A percentile compares a stretch with the other conserved stretches of the same genome.
These are phyloP conservation scores for Aviceda subcristata DNA, from an alignment of 2,113 vertebrate species.

Conservation along the genomic window DNA sequence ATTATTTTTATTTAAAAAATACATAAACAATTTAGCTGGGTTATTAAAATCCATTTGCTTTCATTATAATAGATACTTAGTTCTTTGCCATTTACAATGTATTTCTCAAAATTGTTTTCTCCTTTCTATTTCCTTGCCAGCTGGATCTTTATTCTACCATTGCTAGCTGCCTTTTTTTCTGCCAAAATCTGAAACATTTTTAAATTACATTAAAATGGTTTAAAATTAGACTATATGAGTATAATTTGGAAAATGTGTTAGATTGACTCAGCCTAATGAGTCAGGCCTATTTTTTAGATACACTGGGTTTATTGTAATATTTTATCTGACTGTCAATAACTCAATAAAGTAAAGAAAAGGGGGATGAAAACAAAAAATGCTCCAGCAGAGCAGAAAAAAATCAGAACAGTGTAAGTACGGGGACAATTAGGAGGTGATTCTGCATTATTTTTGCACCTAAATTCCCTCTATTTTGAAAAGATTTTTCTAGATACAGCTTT, in stretches of 20 bases:
- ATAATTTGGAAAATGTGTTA: conserved; percentile 14
- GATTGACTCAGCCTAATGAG: not conserved
- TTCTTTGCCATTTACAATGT: not conserved
- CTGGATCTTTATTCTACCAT: not conserved
- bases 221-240: conserved; percentile 12
- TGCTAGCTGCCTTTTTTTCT: not conserved
- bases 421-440: not conserved
- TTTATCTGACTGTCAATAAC: conserved; percentile 3
- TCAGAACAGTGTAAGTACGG: not conserved
- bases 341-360: not conserved
- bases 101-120: conserved; percentile 27
- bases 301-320: not conserved
- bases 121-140: conserved; percentile 15
- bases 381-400: not conserved
- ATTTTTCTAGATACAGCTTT: not conserved
- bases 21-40: not conserved
- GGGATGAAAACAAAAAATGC: not conserved
- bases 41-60: conserved; percentile 42
- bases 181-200: conserved; percentile 11
- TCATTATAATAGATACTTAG: not conserved
- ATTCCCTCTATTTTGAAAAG: not conserved
- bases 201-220: not conserved
- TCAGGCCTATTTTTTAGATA: not conserved
- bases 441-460: not conserved
- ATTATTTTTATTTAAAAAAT: conserved; percentile 30